Base-by-base conservation (phyloP, 2,888 invertebrate genomes). In the Galeopsomyia nigrocyanea region DNA sequence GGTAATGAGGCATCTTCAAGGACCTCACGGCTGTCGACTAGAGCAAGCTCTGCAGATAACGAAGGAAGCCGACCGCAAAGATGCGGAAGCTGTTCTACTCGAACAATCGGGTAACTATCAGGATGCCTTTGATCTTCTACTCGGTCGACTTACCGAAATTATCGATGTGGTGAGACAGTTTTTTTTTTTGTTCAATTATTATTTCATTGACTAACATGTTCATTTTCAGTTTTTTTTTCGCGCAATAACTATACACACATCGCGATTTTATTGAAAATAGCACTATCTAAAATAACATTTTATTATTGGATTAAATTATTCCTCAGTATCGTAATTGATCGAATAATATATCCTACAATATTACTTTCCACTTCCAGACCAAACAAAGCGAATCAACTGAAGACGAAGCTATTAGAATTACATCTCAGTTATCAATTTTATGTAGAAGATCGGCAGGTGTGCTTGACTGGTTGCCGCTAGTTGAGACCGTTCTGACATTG, bases 51-150 rank as follows among this genome's bases (percentile, higher is more conserved):
- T 91, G 60, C 87, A 89, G 85, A 91, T 93, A 74, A 91, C 92
- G 57, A 88, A 89, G 76, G 88, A 89, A 77, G 88, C 91, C 81
- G 88, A 90, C 71, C 88, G 92, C 47, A 89, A 90, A 67, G 90
- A 91, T 75, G 92, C 93, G 0, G 91, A 91, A 63, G 93, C 94
- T 17, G 91, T 91, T 78, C 88, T 95, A 66, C 87, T 94, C 75
- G 95, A 95, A 84, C 91, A 92, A 83, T 89, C 91, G 75, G 93
- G 94, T 14, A 92, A 94, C 83, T 91, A 92, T 83, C 88, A 90
- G 78, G 91, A 90, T 80, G 94, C 94, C 2, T 91, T 94, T 81
- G 89, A 91, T 71, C 86, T 94, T 73, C 86, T 91, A 7, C 84
- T 92, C 75, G 87, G 88, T 49, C 79, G 87, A 68, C 68, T 75